Evolutionary conservation across 2,888 invertebrate species (phyloP), one percentile per base, ranked within the genome.

Genomic region (Macrophya annulata): DNA sequence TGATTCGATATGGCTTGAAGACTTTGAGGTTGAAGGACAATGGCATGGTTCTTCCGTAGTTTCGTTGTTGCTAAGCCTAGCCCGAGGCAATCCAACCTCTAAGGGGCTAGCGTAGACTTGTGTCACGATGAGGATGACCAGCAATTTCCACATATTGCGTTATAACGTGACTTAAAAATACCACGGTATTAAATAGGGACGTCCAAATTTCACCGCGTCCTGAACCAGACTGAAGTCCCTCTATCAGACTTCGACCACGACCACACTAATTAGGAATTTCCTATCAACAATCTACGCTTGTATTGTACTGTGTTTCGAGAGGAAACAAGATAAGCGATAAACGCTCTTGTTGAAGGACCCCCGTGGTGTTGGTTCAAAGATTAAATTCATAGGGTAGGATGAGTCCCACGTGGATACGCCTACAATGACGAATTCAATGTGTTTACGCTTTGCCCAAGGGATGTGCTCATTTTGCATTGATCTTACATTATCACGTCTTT

Each of bases 251-350:
- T 59, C 43, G 62, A 43, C 43, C 17, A 21, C 43, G 62, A 81
- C 59, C 59, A 43, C 59, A 81, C 81, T 81, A 59, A 81, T 81
- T 59, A 81, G 81, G 40, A 59, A 37, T 81, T 81, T 81, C 62
- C 81, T 62, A 59, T 59, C 81, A 43, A 62, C 59, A 59, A 25
- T 62, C 59, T 62, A 81, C 81, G 59, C 62, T 15, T 62, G 72
- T 74, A 21, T 55, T 8, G 59, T 77, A 77, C 55, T 77, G 59
- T 81, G 81, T 81, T 81, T 59, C 62, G 43, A 81, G 81, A 62
- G 43, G 62, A 62, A 81, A 81, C 81, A 43, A 59, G 81, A 81
- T 81, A 81, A 43, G 43, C 77, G 77, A 55, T 77, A 81, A 81
- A 62, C 62, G 62, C 81, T 81, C 81, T 81, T 43, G 43, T 59